Base-by-base conservation (phyloP, 2,888 invertebrate genomes). In the Polydrusus tereticollis region DNA sequence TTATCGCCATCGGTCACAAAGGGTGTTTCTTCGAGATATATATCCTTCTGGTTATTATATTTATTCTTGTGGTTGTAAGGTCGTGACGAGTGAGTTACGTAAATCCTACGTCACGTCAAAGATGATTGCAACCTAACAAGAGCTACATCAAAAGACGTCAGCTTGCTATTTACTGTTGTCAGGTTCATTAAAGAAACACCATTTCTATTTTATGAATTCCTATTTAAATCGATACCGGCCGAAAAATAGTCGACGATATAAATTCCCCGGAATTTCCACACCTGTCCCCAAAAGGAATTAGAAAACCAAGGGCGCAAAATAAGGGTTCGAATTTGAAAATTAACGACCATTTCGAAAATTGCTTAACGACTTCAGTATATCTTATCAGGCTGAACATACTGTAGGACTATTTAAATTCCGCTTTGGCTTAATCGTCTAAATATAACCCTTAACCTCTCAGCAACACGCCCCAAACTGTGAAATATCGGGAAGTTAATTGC, bases 371-470 rank as follows among this genome's bases (percentile, higher is more conserved):
- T 70, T 41, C 75, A 67, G 63, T 77, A 77, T 77, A 76, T 77
- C 76, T 77, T 75, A 62, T 70, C 70, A 72, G 72, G 60, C 67
- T 65, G 67, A 76, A 76, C 77, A 75, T 75, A 73, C 73, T 76
- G 75, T 66, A 75, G 76, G 73, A 75, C 75, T 76, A 74, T 76
- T 77, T 77, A 77, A 76, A 76, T 76, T 76, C 76, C 76, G 65
- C 69, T 76, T 75, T 75, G 73, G 75, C 76, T 75, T 76, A 76
- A 76, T 76, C 73, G 75, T 74, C 74, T 75, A 76, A 76, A 76
- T 75, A 75, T 75, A 76, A 76, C 76, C 76, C 76, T 76, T 76
- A 76, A 75, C 76, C 75, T 77, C 74, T 77, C 77, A 75, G 55
- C 77, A 69, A 69, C 77, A 75, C 74, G 68, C 77, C 73, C 74